A percentile compares a stretch with the other conserved stretches of the same genome.
Evolutionary conservation across 1,140 invertebrate genomes (phyloP).

Genomic region (Globodera rostochiensis): DNA sequence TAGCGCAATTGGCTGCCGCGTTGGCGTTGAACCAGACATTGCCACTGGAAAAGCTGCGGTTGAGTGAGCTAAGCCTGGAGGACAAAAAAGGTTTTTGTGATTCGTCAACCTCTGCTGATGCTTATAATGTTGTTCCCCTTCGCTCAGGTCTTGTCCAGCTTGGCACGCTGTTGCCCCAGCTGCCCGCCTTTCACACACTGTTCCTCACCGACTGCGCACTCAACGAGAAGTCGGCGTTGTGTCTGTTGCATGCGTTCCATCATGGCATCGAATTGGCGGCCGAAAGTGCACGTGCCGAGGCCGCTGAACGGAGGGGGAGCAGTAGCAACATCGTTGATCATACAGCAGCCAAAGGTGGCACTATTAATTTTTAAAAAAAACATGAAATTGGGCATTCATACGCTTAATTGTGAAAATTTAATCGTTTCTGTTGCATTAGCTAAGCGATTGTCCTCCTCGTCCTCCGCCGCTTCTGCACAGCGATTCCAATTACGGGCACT

Average conservation of each 20-base stretch:
- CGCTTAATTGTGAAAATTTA: too few species aligned
- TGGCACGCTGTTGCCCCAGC: conserved; percentile 46
- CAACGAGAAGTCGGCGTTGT: conserved; percentile 54
- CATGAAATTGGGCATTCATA: too few species aligned
- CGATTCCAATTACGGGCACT: conserved; percentile 48
- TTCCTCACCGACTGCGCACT: conserved; percentile 55
- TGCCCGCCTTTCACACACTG: conserved; percentile 47
- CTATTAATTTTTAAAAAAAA: too few species aligned
- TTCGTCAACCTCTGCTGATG: not conserved
- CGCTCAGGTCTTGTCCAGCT: conserved; percentile 51
- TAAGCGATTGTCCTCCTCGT: not conserved
- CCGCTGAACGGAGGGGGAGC: conserved; percentile 12
- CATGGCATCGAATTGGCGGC: conserved; percentile 44
- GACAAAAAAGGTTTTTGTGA: conserved; percentile 57
- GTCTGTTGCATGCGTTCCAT: conserved; percentile 45
- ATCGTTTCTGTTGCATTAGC: too few species aligned
- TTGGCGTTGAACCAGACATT: conserved; percentile 46
- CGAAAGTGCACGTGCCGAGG: conserved; percentile 11
- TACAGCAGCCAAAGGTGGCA: too few species aligned
- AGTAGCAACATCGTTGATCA: not conserved
- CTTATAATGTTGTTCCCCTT: not conserved
- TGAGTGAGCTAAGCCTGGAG: conserved; percentile 55
- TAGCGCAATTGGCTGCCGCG: conserved; percentile 52
- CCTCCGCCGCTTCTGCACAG: conserved; percentile 24
- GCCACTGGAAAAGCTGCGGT: conserved; percentile 51